Evolutionary conservation across 2,113 vertebrate genomes (phyloP).

Genomic region (Phoenicopterus ruber): DNA sequence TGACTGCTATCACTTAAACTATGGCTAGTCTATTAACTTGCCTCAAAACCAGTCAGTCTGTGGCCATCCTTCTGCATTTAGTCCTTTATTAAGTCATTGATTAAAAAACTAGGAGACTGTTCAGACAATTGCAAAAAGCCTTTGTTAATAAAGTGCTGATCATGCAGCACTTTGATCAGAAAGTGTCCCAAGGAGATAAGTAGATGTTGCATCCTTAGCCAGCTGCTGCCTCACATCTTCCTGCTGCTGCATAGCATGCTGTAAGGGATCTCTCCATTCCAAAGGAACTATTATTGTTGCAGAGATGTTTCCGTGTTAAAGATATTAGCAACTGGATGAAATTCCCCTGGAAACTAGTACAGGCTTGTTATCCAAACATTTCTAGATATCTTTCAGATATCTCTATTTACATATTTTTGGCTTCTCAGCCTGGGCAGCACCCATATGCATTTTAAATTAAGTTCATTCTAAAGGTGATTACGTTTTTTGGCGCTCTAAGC

Average conservation of each 20-base stretch:
- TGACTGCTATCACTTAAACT: not conserved
- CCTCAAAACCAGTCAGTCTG: not conserved
- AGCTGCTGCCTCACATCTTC: not conserved
- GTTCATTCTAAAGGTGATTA: not conserved
- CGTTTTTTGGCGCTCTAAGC: not conserved
- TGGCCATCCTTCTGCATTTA: not conserved
- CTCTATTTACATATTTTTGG: not conserved
- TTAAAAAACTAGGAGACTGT: not conserved
- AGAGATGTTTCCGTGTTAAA: not conserved
- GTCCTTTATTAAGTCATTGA: not conserved
- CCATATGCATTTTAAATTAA: not conserved
- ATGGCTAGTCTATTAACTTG: not conserved
- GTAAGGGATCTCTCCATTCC: not conserved
- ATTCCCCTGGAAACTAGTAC: not conserved
- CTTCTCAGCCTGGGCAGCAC: not conserved
- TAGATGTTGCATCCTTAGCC: not conserved
- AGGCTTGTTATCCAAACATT: not conserved
- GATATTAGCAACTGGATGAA: not conserved
- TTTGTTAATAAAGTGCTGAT: not conserved
- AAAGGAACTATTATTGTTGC: not conserved
- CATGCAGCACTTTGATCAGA: not conserved
- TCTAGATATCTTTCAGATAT: not conserved
- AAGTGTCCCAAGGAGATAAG: not conserved
- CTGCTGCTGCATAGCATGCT: not conserved
- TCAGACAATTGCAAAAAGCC: not conserved